These are phyloP conservation scores for Nycticryphes semicollaris DNA, from an alignment of 2,113 vertebrate genomes.

Conservation along the genomic window DNA sequence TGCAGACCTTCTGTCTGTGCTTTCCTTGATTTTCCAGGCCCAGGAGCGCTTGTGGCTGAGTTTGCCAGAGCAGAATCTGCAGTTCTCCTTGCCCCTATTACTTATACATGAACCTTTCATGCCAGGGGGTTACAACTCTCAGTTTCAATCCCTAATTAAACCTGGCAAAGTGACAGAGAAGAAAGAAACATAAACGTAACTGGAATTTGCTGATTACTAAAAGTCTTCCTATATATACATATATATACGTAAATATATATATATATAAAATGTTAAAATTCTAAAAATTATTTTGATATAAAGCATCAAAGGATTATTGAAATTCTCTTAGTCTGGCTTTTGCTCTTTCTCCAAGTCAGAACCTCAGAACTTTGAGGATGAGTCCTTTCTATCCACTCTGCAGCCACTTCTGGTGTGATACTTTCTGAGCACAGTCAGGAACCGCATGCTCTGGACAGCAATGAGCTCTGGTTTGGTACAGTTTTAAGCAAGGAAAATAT, in stretches of 20 bases:
- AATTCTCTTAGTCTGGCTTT: background rate
- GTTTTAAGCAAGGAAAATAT: background rate
- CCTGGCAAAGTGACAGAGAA: background rate
- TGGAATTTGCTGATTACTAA: background rate
- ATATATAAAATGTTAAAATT: background rate
- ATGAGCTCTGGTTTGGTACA: background rate
- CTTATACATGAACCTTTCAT: background rate
- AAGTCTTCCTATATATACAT: background rate
- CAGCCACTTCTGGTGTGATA: background rate
- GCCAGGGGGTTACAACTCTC: background rate
- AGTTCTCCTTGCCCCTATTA: background rate
- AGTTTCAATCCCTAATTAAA: background rate
- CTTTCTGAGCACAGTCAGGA: background rate
- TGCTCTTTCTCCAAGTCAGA: background rate
- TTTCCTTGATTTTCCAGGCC: background rate
- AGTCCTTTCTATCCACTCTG: background rate
- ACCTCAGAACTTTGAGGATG: background rate
- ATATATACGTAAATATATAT: too few relatives aligned
- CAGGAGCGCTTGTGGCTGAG: background rate
- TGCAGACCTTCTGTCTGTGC: background rate
- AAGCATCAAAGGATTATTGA: background rate
- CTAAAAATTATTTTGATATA: background rate
- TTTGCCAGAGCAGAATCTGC: background rate
- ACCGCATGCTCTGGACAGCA: background rate
- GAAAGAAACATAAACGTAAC: background rate